phyloP scores from a whole-genome alignment of 2,797 vertebrate genomes.

The Anableps anableps region DNA sequence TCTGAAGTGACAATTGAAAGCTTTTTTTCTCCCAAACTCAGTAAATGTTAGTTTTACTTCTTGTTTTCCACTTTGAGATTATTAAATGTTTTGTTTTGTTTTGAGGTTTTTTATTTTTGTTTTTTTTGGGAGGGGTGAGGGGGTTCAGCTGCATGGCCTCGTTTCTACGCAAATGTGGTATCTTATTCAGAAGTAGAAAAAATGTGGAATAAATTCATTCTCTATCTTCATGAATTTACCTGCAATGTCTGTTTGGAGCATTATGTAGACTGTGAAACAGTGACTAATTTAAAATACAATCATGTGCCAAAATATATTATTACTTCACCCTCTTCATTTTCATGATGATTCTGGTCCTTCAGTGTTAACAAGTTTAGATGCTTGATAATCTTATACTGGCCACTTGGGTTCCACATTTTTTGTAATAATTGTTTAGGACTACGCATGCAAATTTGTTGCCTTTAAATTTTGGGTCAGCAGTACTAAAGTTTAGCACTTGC shows the following conservation, averaged over 20 bases:
- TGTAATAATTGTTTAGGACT: neutral
- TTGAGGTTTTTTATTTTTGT: neutral
- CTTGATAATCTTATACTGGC: neutral
- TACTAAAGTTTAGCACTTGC: too few species aligned
- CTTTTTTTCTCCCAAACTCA: conserved; percentile 9
- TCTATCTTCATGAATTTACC: neutral
- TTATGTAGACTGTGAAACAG: neutral
- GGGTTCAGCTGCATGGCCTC: neutral
- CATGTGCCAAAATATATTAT: neutral
- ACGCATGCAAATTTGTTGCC: neutral
- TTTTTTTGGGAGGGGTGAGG: too few species aligned
- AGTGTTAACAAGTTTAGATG: neutral
- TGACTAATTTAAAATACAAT: neutral
- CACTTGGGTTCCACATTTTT: neutral
- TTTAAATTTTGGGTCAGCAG: too few species aligned
- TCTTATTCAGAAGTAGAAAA: neutral
- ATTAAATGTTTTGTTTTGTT: neutral
- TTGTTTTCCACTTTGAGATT: conserved; percentile 11
- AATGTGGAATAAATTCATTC: neutral
- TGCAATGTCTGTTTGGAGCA: neutral
- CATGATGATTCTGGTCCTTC: neutral
- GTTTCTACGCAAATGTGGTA: neutral
- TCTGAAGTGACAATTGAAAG: conserved; percentile 32
- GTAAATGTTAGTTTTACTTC: conserved; percentile 25
- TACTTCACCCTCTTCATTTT: neutral